Evolutionary conservation across 2,113 vertebrate genomes (phyloP), one percentile per base, ranked within the genome.

Genomic region (Ammodytes dubius): DNA sequence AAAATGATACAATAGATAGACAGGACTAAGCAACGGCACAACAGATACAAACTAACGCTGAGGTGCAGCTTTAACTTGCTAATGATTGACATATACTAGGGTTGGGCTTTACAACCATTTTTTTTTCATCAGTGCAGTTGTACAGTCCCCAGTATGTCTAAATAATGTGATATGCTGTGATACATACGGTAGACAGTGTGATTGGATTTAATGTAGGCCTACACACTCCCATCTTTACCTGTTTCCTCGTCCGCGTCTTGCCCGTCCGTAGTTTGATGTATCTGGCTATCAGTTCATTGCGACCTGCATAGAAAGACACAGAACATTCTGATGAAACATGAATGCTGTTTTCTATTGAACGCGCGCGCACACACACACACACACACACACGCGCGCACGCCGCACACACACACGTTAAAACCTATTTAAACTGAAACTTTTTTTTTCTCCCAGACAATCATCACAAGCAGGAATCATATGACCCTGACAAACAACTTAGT

Each of bases 211-310:
- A 73, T 40, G 37, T 27, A n/a, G n/a, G n/a, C n/a, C n/a, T n/a
- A 27, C 43, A 35, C 47, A 52, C 68, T 72, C 58, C 60, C 54
- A 15, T 80, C 15, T 52, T 83, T 86, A 94, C 93, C 93, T 94
- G 93, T 86, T 94, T 94, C 69, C 93, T 92, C 10, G 93, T 94
- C 53, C 93, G 90, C 75, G 93, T 94, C 86, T 94, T 94, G 53
- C 93, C 93, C 1, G 93, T 94, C 66, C 93, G 75, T 3, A 94
- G 91, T 67, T 94, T 94, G 89, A 94, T 94, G 89, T 94, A 94
- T 89, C 93, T 91, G 60, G 93, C 93, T 87, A 94, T 94, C 63
- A 94, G 85, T 73, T 93, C 93, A 54, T 94, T 94, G 53, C 93
- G 91, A 85, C 93, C 93, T 94, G 82, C 2, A 83, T 81, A 85